Base-by-base conservation (phyloP, 2,797 vertebrate species). In the Notamacropus eugenii region DNA sequence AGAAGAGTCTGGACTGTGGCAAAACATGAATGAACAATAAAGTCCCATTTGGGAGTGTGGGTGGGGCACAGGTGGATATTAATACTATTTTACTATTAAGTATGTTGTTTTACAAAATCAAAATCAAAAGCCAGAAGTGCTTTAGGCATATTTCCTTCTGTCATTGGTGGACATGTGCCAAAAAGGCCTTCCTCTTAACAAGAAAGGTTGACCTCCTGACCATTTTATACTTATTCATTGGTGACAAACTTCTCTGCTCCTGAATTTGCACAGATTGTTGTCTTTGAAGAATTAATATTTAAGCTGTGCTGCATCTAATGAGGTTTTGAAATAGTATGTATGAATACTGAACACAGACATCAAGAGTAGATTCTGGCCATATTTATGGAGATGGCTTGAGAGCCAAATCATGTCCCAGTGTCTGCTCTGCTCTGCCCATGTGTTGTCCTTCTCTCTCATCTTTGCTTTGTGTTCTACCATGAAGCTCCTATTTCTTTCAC, bases 291-390 rank as follows among this genome's bases (percentile, higher is more conserved):
- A 91, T 97, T 98, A 91, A 27, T 90, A 28, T 91, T 24, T 94
- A 97, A 97, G 90, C 92, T 98, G 90, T 55, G 57, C 97, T 59
- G 92, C 10, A 96, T 97, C 97, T 97, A 95, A 97, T 96, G 96
- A 98, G 92, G 96, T 96, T 95, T 97, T 95, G 97, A 94, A 97
- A 92, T 94, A 96, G 95, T 91, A 57, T 94, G 95, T 90, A 62
- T 93, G 95, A 59, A 96, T 93, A 97, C 95, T 97, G 96, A 97
- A 96, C 95, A 94, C 96, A 93, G 96, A 97, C 91, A 97, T 94
- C 96, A 82, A 94, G 95, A 96, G 55, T 97, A 96, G 96, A 95
- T 97, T 98, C 97, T 98, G 98, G 97, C 93, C 97, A 59, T 74
- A 91, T 93, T 98, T 98, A 96, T 98, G 95, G 93, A 95, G 96